Evolutionary conservation across 1,140 invertebrate species (phyloP).

Genomic region (Drosophila equinoxialis): DNA sequence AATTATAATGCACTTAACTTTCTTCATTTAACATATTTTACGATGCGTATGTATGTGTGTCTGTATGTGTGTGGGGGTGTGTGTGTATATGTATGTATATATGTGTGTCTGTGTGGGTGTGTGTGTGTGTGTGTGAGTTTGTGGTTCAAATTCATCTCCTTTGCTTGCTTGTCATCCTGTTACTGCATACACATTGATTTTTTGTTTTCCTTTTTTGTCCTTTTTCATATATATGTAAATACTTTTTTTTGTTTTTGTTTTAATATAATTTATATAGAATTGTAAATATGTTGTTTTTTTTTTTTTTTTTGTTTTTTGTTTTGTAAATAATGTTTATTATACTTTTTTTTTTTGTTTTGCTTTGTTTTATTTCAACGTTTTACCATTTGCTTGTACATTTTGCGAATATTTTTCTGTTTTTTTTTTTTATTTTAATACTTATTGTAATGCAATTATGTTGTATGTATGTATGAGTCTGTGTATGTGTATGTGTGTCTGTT

Average conservation of each 20-base stretch:
- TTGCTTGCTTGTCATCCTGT: not conserved
- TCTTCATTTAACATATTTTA: conserved; percentile 31
- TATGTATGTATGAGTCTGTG: conserved; percentile 27
- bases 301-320: conserved; percentile 41
- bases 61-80: conserved; percentile 29
- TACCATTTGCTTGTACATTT: conserved; percentile 59
- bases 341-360: conserved; percentile 43
- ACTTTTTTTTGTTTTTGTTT: conserved; percentile 50
- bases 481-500: conserved; percentile 30
- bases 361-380: conserved; percentile 50
- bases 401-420: conserved; percentile 43
- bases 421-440: conserved; percentile 19
- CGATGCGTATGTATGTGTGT: conserved; percentile 47
- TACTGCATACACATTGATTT: conserved; percentile 41
- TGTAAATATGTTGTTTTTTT: conserved; percentile 65
- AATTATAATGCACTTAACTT: conserved; percentile 82
- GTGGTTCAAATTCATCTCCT: conserved; percentile 10
- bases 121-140: not conserved
- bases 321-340: conserved; percentile 61
- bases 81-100: conserved; percentile 33
- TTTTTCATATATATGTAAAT: conserved; percentile 55
- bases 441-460: conserved; percentile 37
- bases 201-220: conserved; percentile 19
- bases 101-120: not conserved
- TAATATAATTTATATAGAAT: conserved; percentile 64